Base-by-base conservation (phyloP, 2,797 vertebrate genomes). In the Sebastolobus altivelis region DNA sequence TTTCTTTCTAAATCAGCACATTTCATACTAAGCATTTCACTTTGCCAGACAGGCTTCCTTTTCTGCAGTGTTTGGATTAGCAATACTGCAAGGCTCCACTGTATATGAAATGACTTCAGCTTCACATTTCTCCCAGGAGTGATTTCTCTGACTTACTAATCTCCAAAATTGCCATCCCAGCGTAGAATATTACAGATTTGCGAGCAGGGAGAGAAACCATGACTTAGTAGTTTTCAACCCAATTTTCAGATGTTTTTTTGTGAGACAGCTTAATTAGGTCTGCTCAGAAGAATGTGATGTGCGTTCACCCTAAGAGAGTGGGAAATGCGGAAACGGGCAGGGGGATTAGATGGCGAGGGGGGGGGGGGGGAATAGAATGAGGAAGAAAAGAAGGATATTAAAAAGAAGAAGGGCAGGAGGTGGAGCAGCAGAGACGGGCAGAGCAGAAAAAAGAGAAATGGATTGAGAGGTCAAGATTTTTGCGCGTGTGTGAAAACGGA, bases 261-360 rank as follows among this genome's bases (percentile, higher is more conserved):
- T 61, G 72, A 75, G 77, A 88, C 78, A 37, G 80, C 80, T 81
- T 93, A 92, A 93, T 91, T 91, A 86, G 86, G 83, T 81, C 87
- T 88, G 86, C 87, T 82, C 69, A 69, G 79, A 90, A 86, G 79
- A 89, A 84, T 81, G 73, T 90, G 77, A 88, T 83, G 76, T 83
- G 78, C 69, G 7, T 86, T 82, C 78, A 81, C 75, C 81, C 72
- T 69, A 46, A 80, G 76, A 89, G 68, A 69, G 79, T 29, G 37
- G 78, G 67, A 79, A 83, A 78, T 79, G 55, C 16, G 11, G 66
- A 75, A 88, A 81, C 76, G 78, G 82, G 74, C 83, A 77, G 65
- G 55, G 86, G 86, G 82, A 89, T 89, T 84, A 91, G 65, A 52
- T 14, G 20, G 72, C 37, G 66, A 77, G 16, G 22, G 75, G 65